Evolutionary conservation across 2,888 invertebrate genomes (phyloP), one percentile per base, ranked within the genome.

Genomic region (Lysandra coridon): DNA sequence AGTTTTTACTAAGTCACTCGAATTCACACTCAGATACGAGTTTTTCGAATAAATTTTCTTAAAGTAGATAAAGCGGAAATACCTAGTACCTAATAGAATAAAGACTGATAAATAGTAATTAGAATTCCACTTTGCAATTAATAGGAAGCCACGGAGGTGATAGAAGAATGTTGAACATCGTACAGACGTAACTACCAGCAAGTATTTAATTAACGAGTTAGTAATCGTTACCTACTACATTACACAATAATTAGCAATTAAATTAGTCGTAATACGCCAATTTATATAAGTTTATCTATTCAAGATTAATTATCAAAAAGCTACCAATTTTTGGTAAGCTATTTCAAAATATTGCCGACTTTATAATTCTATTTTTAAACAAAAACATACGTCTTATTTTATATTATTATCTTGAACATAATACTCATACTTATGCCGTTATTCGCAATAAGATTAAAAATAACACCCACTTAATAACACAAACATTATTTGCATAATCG

Each of bases 401-500:
- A 30, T 23, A 7, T 64, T 30, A 30, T 64, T 30, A 30, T 64
- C 4, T 30, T 30, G 57, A 57, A 64, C 10, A 30, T 12, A 30
- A 49, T 64, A 64, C 17, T 14, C 4, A 69, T 37, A 23, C 23
- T 23, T 23, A 69, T 37, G 5, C 30, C 33, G n/a, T 78, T 57
- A 57, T 78, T 69, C 53, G 30, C 12, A 12, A 73, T 73, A 78
- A 49, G 23, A 60, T 44, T 73, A 79, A 53, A 69, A 69, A 37
- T 69, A 33, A 53, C 49, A 57, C 30, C 53, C 49, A 53, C 40
- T 78, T 78, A 62, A 64, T 44, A 37, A 64, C 44, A 64, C 78
- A 80, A 80, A 80, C 57, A 78, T 62, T 57, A 80, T 80, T 80
- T 80, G 78, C 80, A 79, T 80, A 78, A 78, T 79, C 80, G 62